Evolutionary conservation across 2,797 vertebrate genomes (phyloP), one percentile per base, ranked within the genome.

Genomic region (Taeniopygia guttata): DNA sequence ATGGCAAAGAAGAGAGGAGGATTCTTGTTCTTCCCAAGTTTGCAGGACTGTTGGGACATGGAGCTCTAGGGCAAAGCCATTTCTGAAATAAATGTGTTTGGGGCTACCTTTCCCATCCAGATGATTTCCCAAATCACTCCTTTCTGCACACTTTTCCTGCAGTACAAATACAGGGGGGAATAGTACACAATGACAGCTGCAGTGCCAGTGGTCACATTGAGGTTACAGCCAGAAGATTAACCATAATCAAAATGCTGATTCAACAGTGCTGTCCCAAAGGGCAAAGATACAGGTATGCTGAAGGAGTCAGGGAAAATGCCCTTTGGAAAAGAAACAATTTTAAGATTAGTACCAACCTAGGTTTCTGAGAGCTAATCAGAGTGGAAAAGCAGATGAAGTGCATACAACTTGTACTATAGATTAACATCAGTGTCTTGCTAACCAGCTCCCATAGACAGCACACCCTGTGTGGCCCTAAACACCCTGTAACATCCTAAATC

Each of bases 401-500:
- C 30, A 20, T 40, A 27, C 19, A 88, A 52, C 12, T 51, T 43
- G 20, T 10, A 81, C 79, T 16, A 27, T 1, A 14, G 83, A 84
- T 88, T 91, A 93, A 75, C 73, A 58, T 54, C 55, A 42, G 36
- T 34, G 64, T 60, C 27, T 86, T 69, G 55, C 51, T 80, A 72
- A 93, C 30, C 72, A 40, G 46, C 59, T 88, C 58, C 62, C 2
- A 1, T 40, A 42, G 16, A 22, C 0, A 1, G 66, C 3, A 7
- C 56, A 83, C 19, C 49, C 58, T 89, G 93, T 83, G 93, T 86
- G 93, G 94, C 58, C 79, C 64, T 74, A 77, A 95, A 66, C 46
- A 91, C n/a, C 55, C 66, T 58, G 9, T 93, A 91, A 93, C 76
- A 77, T 59, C 74, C 80, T 64, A 93, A 94, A 93, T 73, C 80